Base-by-base conservation (phyloP, 2,888 invertebrate genomes). In the Synergus laeviventris region DNA sequence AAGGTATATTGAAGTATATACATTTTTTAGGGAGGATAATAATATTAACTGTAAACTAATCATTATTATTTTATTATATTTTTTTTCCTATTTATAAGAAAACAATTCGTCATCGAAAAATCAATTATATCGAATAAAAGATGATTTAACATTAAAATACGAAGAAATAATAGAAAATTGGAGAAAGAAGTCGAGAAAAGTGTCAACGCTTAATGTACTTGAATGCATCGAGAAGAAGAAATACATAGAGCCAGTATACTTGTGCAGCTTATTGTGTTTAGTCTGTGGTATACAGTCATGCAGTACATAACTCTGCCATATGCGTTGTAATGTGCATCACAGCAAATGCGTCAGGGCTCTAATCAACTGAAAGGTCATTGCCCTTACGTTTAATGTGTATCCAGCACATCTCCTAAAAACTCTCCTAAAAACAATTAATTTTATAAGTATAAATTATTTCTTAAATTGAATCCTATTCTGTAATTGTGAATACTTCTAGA, bases 341-440 rank as follows among this genome's bases (percentile, higher is more conserved):
- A 56, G 56, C 21, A 56, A 56, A 21, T 56, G 21, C 56, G 14
- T 56, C 49, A 49, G 49, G 56, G 24, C 45, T 78, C 70, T 79
- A 78, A 81, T 80, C 77, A 73, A 61, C 45, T 14, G 70, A 60
- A 74, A 82, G 79, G 79, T 81, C 76, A 74, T 76, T 60, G 76
- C 76, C 78, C 74, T 21, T 64, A 31, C 21, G 42, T 14, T 45
- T 42, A 16, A 54, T 62, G 73, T 24, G 56, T n/a, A n/a, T n/a
- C n/a, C n/a, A n/a, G n/a, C n/a, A n/a, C n/a, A n/a, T n/a, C n/a
- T n/a, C n/a, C n/a, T n/a, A n/a, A n/a, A n/a, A n/a, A n/a, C n/a
- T n/a, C n/a, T n/a, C n/a, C n/a, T n/a, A n/a, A n/a, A n/a, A n/a
- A n/a, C n/a, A n/a, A n/a, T n/a, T n/a, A n/a, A n/a, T n/a, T n/a